Percentiles rank a stretch among this genome's conserved stretches.
Evolutionary conservation across 2,113 vertebrate species (phyloP).

Genomic region (Semicossyphus pulcher): DNA sequence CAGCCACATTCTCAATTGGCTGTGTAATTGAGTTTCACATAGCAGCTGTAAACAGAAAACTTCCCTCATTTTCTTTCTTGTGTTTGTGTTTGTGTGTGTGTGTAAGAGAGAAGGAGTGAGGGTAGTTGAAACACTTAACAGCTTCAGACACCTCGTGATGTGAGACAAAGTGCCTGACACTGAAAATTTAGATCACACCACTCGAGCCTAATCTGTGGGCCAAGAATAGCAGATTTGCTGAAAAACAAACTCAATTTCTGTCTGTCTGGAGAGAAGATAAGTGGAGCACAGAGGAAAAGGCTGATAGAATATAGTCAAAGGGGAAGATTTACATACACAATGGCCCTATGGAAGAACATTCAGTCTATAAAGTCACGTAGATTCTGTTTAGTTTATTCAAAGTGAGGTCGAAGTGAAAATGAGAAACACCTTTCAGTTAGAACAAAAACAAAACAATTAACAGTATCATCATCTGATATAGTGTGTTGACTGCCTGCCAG

Average conservation of each 20-base stretch:
- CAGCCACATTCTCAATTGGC: slow-evolving; percentile 64
- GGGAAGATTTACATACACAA: neutral
- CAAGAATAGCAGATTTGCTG: slow-evolving; percentile 65
- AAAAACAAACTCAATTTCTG: slow-evolving; percentile 51
- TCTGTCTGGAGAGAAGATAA: slow-evolving; percentile 17
- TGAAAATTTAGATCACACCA: slow-evolving; percentile 57
- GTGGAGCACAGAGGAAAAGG: neutral
- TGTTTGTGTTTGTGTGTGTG: neutral
- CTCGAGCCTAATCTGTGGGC: slow-evolving; percentile 14
- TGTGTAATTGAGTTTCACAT: slow-evolving; percentile 77
- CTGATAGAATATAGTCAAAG: neutral
- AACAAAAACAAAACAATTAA: neutral
- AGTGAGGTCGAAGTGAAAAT: neutral
- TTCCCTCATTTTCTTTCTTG: slow-evolving; percentile 22
- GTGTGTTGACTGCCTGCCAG: neutral
- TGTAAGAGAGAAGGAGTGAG: neutral
- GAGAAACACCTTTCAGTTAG: too few species aligned
- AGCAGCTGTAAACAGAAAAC: slow-evolving; percentile 59
- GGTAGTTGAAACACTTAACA: slow-evolving; percentile 31
- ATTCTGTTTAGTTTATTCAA: neutral
- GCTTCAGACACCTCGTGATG: slow-evolving; percentile 58
- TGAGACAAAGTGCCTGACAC: slow-evolving; percentile 44
- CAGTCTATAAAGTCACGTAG: neutral
- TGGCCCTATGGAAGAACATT: neutral
- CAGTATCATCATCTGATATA: slow-evolving; percentile 8